phyloP scores from a whole-genome alignment of 2,113 vertebrate genomes.

The Alethe castanea region DNA sequence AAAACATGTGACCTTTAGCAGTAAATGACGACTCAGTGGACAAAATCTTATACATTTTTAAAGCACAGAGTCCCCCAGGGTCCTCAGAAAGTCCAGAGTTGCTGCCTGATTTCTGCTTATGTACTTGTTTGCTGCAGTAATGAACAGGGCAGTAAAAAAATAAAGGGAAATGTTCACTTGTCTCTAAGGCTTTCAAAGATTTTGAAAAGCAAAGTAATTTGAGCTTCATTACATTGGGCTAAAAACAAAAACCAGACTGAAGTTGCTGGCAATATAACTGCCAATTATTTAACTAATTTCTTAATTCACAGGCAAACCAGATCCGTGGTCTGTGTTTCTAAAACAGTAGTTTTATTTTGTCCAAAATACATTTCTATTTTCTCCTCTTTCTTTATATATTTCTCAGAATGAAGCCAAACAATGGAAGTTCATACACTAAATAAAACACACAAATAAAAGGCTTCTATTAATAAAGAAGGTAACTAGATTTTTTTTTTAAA shows the following conservation, averaged over 20 bases:
- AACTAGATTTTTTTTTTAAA: not conserved
- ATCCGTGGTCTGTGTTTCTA: not conserved
- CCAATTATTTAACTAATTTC: not conserved
- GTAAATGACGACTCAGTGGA: not conserved
- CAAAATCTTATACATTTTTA: slow-evolving; percentile 6
- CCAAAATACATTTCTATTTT: not conserved
- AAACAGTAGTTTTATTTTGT: not conserved
- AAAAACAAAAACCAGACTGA: not conserved
- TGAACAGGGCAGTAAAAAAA: not conserved
- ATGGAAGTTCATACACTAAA: not conserved
- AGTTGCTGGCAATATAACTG: not conserved
- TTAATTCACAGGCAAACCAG: not conserved
- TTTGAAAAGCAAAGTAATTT: not conserved
- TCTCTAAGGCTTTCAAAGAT: not conserved
- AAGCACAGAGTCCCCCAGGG: not conserved
- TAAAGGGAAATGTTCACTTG: not conserved
- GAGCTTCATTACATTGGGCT: not conserved
- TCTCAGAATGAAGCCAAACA: not conserved
- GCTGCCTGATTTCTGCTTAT: not conserved
- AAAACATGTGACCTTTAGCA: not conserved
- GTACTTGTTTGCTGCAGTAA: not conserved
- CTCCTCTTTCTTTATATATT: not conserved
- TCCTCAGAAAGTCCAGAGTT: not conserved
- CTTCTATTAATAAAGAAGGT: not conserved
- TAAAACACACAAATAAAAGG: not conserved